Evolutionary conservation across 1,140 invertebrate species (phyloP), one percentile per base, ranked within the genome.

Genomic region (Octopus sinensis): DNA sequence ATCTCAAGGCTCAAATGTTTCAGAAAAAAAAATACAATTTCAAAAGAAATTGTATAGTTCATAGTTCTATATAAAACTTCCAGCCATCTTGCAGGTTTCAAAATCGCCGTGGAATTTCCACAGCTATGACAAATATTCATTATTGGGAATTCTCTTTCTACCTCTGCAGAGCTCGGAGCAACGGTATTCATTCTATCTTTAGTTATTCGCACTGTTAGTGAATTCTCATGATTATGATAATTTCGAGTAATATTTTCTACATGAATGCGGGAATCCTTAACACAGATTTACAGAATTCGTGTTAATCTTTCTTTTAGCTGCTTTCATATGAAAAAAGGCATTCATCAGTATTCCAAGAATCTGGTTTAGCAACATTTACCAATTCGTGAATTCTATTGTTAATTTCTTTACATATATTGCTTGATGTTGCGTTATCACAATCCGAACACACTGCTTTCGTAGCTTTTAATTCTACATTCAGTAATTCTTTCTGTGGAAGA

Each of bases 181-280:
- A 68, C n/a, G 12, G 62, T 68, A 68, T 68, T 68, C 12, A 68
- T 68, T 12, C 1, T 2, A 13, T 68, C n/a, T 68, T 68, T 68
- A 68, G 62, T n/a, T n/a, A 13, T 68, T 68, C 2, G 62, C n/a
- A 68, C 62, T 68, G 62, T 68, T 68, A n/a, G 12, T 68, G 62
- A n/a, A 68, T 13, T 68, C 62, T 68, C n/a, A 68, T 68, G 62
- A 68, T 68, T 68, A 68, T 68, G 62, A 68, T 68, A 68, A 68
- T 68, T 68, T 68, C 62, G n/a, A n/a, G 62, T 68, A 68, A 68
- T n/a, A 68, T 68, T 68, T 68, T 68, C 62, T 68, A 68, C 62
- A 68, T 68, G 3, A 68, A 13, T n/a, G 2, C 12, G 12, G 62
- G 12, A 13, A 68, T 13, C n/a, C 12, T 13, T 68, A 13, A 13